Conservation (phyloP, 2,797 vertebrate species). For the Percopsis omiscomaycus region DNA sequence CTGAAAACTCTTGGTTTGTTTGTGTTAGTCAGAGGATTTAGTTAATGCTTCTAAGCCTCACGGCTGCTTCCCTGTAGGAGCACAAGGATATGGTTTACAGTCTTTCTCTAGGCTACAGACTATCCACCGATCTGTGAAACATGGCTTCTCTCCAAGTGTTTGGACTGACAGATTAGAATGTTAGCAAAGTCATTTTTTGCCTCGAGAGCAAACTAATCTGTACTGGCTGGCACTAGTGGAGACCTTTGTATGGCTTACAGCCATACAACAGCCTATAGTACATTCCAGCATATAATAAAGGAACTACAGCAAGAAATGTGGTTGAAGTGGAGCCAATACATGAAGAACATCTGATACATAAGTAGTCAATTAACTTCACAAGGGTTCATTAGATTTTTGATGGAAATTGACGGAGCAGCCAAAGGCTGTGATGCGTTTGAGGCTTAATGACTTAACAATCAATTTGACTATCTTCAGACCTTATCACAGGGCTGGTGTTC, state of each 20-base stretch:
- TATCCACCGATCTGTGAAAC: constrained; percentile 67
- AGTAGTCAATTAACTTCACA: constrained; percentile 23
- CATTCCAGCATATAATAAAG: too few species aligned
- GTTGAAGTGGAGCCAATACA: constrained; percentile 28
- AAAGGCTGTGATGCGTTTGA: constrained; percentile 12
- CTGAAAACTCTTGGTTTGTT: constrained; percentile 43
- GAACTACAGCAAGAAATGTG: constrained; percentile 12
- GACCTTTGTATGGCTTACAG: constrained; percentile 51
- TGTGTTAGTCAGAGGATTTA: constrained; percentile 52
- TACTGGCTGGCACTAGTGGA: constrained; percentile 37
- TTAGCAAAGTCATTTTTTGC: constrained; percentile 69
- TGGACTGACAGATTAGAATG: constrained; percentile 66
- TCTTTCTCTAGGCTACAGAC: constrained; percentile 53
- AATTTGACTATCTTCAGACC: constrained; percentile 9
- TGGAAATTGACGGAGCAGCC: constrained; percentile 8
- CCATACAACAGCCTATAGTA: neutral
- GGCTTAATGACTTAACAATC: constrained; percentile 30
- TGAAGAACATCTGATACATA: constrained; percentile 22
- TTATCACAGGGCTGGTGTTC: constrained; percentile 10
- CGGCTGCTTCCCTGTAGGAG: constrained; percentile 44
- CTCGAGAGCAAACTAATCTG: constrained; percentile 63
- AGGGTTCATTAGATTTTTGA: constrained; percentile 19
- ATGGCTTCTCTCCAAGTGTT: constrained; percentile 53
- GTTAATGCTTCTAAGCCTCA: constrained; percentile 46
- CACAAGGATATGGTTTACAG: constrained; percentile 55